These are phyloP conservation scores for Enoplosus armatus DNA, from an alignment of 2,797 vertebrate species.

Conservation along the genomic window DNA sequence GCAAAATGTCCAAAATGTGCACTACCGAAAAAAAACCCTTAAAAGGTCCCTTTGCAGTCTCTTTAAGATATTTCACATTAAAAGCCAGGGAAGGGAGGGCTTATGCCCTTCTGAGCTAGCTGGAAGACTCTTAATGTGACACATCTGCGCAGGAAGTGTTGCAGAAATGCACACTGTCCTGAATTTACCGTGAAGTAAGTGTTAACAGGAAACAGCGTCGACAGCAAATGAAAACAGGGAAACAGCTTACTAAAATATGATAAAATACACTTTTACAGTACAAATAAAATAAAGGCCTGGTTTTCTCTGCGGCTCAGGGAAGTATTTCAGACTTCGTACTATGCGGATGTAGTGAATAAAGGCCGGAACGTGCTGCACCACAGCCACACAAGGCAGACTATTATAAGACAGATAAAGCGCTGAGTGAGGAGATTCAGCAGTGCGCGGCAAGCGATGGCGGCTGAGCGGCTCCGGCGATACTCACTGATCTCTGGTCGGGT, in stretches of 20 bases:
- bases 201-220: background rate
- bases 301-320: background rate
- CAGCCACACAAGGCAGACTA: constrained; percentile 3
- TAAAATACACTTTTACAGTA: background rate
- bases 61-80: constrained; percentile 4
- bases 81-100: background rate
- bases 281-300: background rate
- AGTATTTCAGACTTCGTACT: background rate
- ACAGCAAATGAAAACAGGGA: background rate
- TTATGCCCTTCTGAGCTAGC: too few relatives aligned
- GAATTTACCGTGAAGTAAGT: background rate
- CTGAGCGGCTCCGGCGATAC: constrained; percentile 65
- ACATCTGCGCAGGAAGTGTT: background rate
- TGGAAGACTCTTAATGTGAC: background rate
- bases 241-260: background rate
- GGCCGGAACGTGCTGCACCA: constrained; percentile 1
- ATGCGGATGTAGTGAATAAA: background rate
- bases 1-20: background rate
- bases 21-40: background rate
- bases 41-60: background rate
- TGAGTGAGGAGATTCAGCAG: constrained; percentile 2
- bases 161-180: background rate
- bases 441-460: too few relatives aligned
- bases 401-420: constrained; percentile 7
- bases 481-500: constrained; percentile 93